Evolutionary conservation across 2,113 vertebrate genomes (phyloP), one percentile per base, ranked within the genome.

Genomic region (Oceanites oceanicus): DNA sequence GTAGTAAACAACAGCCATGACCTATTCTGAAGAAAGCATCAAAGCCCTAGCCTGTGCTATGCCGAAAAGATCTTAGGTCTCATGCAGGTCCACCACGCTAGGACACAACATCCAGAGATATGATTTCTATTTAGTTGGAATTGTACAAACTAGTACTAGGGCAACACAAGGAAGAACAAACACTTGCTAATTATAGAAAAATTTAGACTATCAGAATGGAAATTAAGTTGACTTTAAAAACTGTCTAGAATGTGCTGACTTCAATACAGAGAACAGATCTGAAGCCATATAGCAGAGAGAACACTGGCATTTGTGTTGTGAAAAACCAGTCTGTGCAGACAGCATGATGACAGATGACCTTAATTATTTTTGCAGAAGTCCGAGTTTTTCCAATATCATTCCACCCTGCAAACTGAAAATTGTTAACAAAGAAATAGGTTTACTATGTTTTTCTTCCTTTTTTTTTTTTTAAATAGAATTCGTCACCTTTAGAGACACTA

Each of bases 111-210:
- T 13, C 36, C 75, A 76, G 30, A 52, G 62, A 25, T 10, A 38
- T 0, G 0, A 32, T 13, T 34, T 72, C 21, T 7, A 15, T 9
- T 55, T 45, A 61, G 14, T 0, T 82, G 32, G 32, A 90, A 71
- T 2, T 42, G 15, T 50, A 70, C 53, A 63, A 74, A 45, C n/a
- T 7, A 55, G 27, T 34, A 66, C 27, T 30, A 45, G 12, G 27
- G 27, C 70, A 95, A 59, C 29, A 40, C 20, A 65, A 72, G 27
- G n/a, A 79, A 86, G 11, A 49, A 58, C 40, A 82, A 22, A 11
- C 11, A 71, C 20, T 36, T 23, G 3, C 32, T 44, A 79, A 82
- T 12, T 75, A 42, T 0, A 75, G 29, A 7, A 56, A 55, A 63
- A 53, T 56, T 0, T 2, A 73, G 11, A 58, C 7, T 53, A 42